phyloP scores from a whole-genome alignment of 37 sponge, comb jelly and placozoan species.

The Bolinopsis microptera region DNA sequence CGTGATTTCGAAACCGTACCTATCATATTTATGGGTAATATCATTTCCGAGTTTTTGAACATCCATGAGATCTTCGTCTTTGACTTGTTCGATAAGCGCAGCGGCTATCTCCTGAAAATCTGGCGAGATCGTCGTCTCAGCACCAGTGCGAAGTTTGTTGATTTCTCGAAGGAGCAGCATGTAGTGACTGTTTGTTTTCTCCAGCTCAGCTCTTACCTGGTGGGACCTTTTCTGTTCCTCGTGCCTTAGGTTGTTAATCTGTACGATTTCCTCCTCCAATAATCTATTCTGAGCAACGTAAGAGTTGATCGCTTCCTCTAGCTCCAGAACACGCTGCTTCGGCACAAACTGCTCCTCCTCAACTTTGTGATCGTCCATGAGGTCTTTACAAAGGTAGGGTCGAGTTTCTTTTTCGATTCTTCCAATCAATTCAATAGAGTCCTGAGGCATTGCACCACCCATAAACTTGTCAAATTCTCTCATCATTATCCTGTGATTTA shows the following conservation, averaged over 20 bases:
- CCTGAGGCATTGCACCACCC: constrained; percentile 41
- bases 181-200: constrained; percentile 42
- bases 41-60: constrained; percentile 62
- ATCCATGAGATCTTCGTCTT: constrained; percentile 49
- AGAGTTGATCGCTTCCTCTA: constrained; percentile 44
- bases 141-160: constrained; percentile 55
- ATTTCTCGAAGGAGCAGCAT: constrained; percentile 47
- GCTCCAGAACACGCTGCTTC: constrained; percentile 10
- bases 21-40: constrained; percentile 23
- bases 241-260: neutral
- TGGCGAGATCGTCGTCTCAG: constrained; percentile 15
- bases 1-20: constrained; percentile 47
- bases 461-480: constrained; percentile 52
- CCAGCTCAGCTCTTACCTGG: constrained; percentile 43
- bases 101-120: constrained; percentile 60
- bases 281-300: neutral
- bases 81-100: constrained; percentile 46
- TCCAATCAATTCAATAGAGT: constrained; percentile 46
- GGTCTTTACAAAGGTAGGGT: constrained; percentile 53
- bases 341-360: constrained; percentile 52
- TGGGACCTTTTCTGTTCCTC: constrained; percentile 52
- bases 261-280: constrained; percentile 47
- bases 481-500: constrained; percentile 56
- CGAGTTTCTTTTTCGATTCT: constrained; percentile 34
- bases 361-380: constrained; percentile 24